Base-by-base conservation (phyloP, 2,797 vertebrate genomes). In the Taenioides sp. region DNA sequence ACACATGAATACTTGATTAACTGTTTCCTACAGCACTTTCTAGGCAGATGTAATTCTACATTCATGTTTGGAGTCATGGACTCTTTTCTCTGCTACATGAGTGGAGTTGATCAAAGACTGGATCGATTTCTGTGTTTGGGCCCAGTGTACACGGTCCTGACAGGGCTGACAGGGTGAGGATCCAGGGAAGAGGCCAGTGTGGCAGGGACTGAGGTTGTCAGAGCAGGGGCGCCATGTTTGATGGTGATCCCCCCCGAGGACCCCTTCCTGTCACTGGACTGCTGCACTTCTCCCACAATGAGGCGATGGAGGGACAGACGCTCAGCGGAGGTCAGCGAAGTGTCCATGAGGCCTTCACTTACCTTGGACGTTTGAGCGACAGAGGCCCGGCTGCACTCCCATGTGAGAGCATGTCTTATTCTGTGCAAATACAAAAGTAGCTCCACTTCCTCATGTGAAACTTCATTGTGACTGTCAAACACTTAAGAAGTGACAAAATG, bases 241-340 rank as follows among this genome's bases (percentile, higher is more conserved):
- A 87, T 80, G 84, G 89, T 77, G 82, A 85, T 84, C 57, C 88
- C 79, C 79, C 94, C 95, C 94, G 10, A 4, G 93, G 94, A 93
- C 92, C 80, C 83, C 89, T 87, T 86, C 89, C 92, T 96, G 95
- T 96, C 95, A 96, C 92, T 93, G 81, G 84, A 50, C 6, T 10
- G 40, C 47, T 12, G 0, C 73, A 34, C 69, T 88, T 91, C 87
- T 90, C 85, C 86, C 81, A 31, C 34, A 76, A 88, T 83, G 83
- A 84, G 85, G 88, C 90, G 93, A 87, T 92, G 71, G 79, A 93
- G 92, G 94, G 94, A 86, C 65, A 3, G 0, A 31, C 66, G 71
- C 31, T 31, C 20, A 27, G 75, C 25, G 67, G 84, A 80, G 90
- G 82, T 90, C 90, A 87, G 1, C 67, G 69, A 80, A 63, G 70